Conservation (phyloP, 2,888 invertebrate genomes). For the Acronicta alni region DNA sequence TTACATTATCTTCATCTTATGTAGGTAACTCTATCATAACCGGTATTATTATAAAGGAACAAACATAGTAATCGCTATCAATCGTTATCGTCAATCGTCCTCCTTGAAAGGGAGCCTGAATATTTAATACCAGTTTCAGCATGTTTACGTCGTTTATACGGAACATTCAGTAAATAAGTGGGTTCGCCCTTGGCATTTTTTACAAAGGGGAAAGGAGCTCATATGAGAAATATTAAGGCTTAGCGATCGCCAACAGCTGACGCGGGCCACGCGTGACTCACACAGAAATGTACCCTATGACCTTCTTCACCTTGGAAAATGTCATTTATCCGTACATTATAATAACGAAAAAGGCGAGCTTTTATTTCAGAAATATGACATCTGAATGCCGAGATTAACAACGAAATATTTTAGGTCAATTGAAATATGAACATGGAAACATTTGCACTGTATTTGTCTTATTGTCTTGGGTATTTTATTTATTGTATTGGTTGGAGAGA, state of each 20-base stretch:
- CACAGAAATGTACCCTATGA: constrained; percentile 68
- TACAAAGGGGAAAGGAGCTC: constrained; percentile 67
- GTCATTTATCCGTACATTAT: constrained; percentile 58
- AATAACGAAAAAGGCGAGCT: constrained; percentile 36
- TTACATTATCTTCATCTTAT: constrained; percentile 17
- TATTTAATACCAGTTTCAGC: constrained; percentile 58
- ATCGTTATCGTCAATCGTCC: constrained; percentile 24
- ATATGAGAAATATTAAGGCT: constrained; percentile 83
- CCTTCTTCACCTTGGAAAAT: constrained; percentile 69
- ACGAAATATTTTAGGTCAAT: background rate
- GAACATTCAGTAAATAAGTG: constrained; percentile 56
- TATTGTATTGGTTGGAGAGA: background rate
- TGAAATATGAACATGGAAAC: background rate
- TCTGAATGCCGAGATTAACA: background rate
- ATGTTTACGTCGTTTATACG: constrained; percentile 57
- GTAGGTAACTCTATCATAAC: constrained; percentile 11
- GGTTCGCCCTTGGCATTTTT: constrained; percentile 66
- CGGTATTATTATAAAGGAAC: constrained; percentile 7
- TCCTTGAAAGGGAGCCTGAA: constrained; percentile 43
- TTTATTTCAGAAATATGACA: constrained; percentile 18
- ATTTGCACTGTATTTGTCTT: too few species aligned
- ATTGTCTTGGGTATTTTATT: too few species aligned
- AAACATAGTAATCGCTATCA: constrained; percentile 17
- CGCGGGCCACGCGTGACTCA: constrained; percentile 76
- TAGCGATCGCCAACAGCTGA: constrained; percentile 83